These are phyloP conservation scores for Dascyllus trimaculatus DNA, from an alignment of 2,113 vertebrate genomes.

Conservation along the genomic window DNA sequence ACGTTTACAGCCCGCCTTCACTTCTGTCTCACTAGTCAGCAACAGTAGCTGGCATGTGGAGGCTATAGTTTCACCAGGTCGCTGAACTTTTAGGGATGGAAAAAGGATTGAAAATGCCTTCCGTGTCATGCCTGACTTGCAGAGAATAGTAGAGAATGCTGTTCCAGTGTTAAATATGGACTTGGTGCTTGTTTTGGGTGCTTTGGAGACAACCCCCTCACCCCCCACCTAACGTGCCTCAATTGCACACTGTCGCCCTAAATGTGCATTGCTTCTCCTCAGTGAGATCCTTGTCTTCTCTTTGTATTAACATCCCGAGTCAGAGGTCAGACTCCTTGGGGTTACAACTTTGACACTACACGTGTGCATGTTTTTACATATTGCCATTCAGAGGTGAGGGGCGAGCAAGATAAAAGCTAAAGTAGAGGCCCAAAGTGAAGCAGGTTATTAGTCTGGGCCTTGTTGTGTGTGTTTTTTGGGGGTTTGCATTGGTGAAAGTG, in stretches of 20 bases:
- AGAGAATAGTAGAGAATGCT: slow-evolving; percentile 40
- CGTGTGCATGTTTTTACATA: slow-evolving; percentile 36
- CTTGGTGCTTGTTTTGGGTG: background rate
- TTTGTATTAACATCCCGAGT: slow-evolving; percentile 9
- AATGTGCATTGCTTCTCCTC: background rate
- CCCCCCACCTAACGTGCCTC: background rate
- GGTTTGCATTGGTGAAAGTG: slow-evolving; percentile 1
- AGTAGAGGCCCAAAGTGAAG: slow-evolving; percentile 32
- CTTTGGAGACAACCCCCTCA: background rate
- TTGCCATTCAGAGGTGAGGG: slow-evolving; percentile 21
- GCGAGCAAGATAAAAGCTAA: slow-evolving; percentile 51
- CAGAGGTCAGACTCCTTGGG: slow-evolving; percentile 43
- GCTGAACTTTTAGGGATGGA: slow-evolving; percentile 26
- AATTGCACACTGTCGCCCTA: background rate
- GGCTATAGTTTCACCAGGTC: slow-evolving; percentile 36
- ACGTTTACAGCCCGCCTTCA: slow-evolving; percentile 3
- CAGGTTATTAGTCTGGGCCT: slow-evolving; percentile 21
- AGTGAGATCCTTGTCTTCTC: slow-evolving; percentile 12
- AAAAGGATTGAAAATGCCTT: slow-evolving; percentile 33
- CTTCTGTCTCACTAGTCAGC: slow-evolving; percentile 54
- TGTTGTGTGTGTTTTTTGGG: slow-evolving; percentile 20
- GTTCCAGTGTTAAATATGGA: slow-evolving; percentile 35
- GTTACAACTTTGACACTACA: slow-evolving; percentile 27
- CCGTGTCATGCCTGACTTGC: slow-evolving; percentile 43
- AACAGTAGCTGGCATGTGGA: slow-evolving; percentile 48